Evolutionary conservation across 2,113 vertebrate genomes (phyloP), one percentile per base, ranked within the genome.

Genomic region (Callorhinus ursinus): DNA sequence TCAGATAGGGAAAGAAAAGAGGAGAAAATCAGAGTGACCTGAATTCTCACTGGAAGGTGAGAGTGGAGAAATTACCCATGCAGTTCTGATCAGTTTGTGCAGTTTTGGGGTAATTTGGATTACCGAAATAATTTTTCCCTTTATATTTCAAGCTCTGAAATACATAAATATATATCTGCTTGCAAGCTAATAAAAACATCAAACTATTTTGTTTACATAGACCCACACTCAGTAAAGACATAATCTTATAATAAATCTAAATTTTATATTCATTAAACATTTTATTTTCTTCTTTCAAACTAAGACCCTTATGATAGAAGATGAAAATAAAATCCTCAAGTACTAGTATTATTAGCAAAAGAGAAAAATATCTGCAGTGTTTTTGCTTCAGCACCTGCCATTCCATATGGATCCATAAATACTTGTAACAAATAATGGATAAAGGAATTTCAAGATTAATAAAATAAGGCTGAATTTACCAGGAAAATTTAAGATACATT

Each of bases 391-490:
- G 98, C 97, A 98, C 98, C 97, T 99, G 98, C 95, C 97, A 97
- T 97, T 98, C 98, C 98, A 98, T 98, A 98, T 98, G 98, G 97
- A 98, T 97, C 98, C 98, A 98, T 99, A 98, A 98, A 98, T 98
- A 99, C 98, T 98, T 98, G 97, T 98, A 98, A 98, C 95, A 98
- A 98, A 98, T 98, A 98, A 94, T 98, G 96, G 96, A 88, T 97
- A 96, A 98, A 98, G 93, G 97, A 97, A 98, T 98, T 97, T 98
- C 96, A 98, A 97, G 97, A 98, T 98, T 97, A 98, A 98, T 98
- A 98, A 98, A 97, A 97, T 97, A 98, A 97, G 95, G 88, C 89
- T 94, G 93, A 98, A 98, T 98, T 90, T 94, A 67, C 59, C 94
- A 98, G 97, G 95, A 98, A 98, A 98, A 98, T 95, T 69, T 93